Percentiles rank a stretch among this genome's conserved stretches.
Evolutionary conservation across 2,888 invertebrate species (phyloP).

Genomic region (Phanerotoma sp.): DNA sequence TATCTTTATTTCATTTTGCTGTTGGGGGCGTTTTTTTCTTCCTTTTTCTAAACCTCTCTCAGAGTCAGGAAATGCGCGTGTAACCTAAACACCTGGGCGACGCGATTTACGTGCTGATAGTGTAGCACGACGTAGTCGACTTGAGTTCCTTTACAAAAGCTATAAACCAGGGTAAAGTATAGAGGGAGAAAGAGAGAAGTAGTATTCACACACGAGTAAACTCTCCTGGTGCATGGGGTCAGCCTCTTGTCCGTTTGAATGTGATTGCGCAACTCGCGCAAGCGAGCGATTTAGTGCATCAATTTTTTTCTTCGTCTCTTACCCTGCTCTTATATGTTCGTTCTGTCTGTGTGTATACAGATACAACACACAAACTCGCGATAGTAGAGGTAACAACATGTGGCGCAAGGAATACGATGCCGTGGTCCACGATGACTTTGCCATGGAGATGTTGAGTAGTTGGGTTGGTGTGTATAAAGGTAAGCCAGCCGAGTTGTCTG

Average conservation of each 20-base stretch:
- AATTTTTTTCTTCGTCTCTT: conserved; percentile 22
- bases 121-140: not conserved
- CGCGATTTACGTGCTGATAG: conserved; percentile 15
- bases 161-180: conserved; percentile 2
- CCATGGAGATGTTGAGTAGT: conserved; percentile 5
- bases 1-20: too few species aligned
- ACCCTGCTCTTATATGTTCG: conserved; percentile 22
- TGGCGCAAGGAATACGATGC: conserved; percentile 27
- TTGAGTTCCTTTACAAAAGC: conserved; percentile 2
- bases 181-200: not conserved
- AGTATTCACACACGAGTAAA: not conserved
- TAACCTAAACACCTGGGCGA: conserved; percentile 20
- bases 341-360: conserved; percentile 11
- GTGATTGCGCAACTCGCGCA: conserved; percentile 28
- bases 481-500: conserved; percentile 33
- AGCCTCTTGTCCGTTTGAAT: conserved; percentile 20
- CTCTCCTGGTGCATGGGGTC: not conserved
- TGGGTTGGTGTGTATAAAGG: conserved; percentile 7
- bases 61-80: conserved; percentile 5
- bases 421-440: conserved; percentile 4
- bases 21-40: too few species aligned
- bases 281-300: conserved; percentile 33
- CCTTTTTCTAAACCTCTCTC: too few species aligned
- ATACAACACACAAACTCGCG: conserved; percentile 5
- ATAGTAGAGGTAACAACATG: conserved; percentile 17